Conservation (phyloP, 2,797 vertebrate species). For the Telmatherina bonti region DNA sequence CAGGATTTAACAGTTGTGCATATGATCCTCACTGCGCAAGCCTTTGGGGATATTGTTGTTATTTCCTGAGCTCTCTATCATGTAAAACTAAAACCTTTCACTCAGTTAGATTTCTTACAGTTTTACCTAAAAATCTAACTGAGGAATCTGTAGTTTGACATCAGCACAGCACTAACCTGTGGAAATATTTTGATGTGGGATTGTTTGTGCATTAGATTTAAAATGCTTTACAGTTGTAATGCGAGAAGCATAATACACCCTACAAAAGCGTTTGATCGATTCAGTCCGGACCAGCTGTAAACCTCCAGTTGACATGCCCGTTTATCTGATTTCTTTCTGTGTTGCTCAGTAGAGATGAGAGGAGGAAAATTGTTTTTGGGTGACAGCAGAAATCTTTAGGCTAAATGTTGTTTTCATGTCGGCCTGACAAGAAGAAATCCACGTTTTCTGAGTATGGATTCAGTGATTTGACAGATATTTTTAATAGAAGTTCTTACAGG, state of each 20-base stretch:
- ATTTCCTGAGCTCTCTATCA: slow-evolving; percentile 15
- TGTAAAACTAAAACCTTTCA: slow-evolving; percentile 23
- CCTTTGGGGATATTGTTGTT: slow-evolving; percentile 33
- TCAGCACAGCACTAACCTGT: neutral
- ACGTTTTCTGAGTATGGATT: neutral
- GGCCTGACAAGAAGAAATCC: neutral
- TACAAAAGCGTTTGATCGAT: neutral
- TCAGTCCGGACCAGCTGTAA: neutral
- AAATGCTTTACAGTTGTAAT: neutral
- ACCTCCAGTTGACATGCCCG: neutral
- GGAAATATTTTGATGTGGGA: slow-evolving; percentile 2
- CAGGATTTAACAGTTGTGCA: slow-evolving; percentile 49
- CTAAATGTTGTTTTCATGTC: neutral
- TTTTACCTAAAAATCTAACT: slow-evolving; percentile 16
- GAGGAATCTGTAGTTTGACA: slow-evolving; percentile 9
- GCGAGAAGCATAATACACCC: neutral
- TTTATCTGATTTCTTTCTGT: neutral
- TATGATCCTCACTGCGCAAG: slow-evolving; percentile 35
- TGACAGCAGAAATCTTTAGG: neutral
- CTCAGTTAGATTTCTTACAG: neutral
- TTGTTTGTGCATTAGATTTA: neutral
- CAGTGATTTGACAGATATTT: neutral
- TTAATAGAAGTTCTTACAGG: too few species aligned
- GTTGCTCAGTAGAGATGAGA: neutral
- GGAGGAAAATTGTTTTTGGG: neutral